Evolutionary conservation across 2,113 vertebrate species (phyloP), one percentile per base, ranked within the genome.

Genomic region (Poeciliopsis prolifica): DNA sequence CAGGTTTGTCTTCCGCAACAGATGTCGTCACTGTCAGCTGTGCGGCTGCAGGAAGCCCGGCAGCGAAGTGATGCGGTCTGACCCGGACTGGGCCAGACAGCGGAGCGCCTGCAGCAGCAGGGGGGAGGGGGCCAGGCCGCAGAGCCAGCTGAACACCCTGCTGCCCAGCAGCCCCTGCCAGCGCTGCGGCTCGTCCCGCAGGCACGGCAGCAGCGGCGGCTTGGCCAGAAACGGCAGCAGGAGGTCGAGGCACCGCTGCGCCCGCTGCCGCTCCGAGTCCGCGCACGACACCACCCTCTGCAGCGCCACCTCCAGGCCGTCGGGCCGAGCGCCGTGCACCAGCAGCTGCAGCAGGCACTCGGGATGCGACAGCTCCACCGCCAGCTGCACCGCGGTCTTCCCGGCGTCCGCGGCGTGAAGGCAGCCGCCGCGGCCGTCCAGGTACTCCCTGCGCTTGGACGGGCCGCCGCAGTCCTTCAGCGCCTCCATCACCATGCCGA

Each of bases 271-370:
- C n/a, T 94, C 92, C 2, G 0, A 1, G 28, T 48, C 0, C 19
- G 67, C 69, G 0, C 63, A 73, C 24, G 78, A 40, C 0, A 75
- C 0, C 0, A 98, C 90, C 63, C 93, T 94, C 65, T 91, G 91
- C 68, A 99, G 94, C 58, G 97, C 91, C 2, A 88, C 87, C 75
- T 99, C 96, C 0, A 99, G 80, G 0, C 95, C 94, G 0, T 93
- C 90, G 0, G 96, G 95, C 0, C 82, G 93, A 0, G 97, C 96
- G 0, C 96, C 95, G 1, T 96, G 95, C 12, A 90, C 95, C 0
- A 99, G 94, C 84, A 99, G 87, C 90, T 97, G 86, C 3, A 96
- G 86, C 88, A 98, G 78, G 71, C 96, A 99, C 87, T 97, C 96
- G 0, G 96, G 91, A 0, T 95, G 94, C 4, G 85, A 94, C 89